Base-by-base conservation (phyloP, 2,797 vertebrate genomes). In the Melanogrammus aeglefinus region DNA sequence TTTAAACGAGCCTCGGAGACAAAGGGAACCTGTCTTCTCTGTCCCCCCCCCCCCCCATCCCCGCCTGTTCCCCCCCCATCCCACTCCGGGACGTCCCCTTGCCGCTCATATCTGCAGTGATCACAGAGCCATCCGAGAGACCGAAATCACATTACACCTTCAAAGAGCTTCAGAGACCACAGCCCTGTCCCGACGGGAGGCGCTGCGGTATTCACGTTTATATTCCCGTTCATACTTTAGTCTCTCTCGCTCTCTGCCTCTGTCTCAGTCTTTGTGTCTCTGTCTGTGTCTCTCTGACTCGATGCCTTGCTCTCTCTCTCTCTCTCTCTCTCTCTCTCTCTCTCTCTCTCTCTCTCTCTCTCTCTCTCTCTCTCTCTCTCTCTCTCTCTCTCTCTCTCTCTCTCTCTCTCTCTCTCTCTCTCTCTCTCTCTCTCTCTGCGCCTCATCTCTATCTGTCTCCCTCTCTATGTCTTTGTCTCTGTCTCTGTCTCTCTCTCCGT, bases 101-200 rank as follows among this genome's bases (percentile, higher is more conserved):
- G 77, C 33, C 76, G 79, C 36, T 76, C 72, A 0, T 73, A 72
- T 80, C 78, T 81, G 73, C 6, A 35, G 76, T 86, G 75, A 89
- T 90, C 87, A 81, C 76, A 83, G 78, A 76, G 77, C 77, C 76
- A 57, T 82, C 51, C 80, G 79, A 74, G 74, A 85, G 75, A 84
- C 76, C 76, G 79, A 91, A 81, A 81, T 85, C 84, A 81, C 72
- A 82, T 86, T 86, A 79, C 84, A 83, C 76, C 86, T 88, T 92
- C 89, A 86, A 81, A 89, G 81, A 81, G 44, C 80, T 88, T 86
- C 82, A 80, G 76, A 80, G 80, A 80, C 83, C 82, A 77, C 27
- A 78, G 82, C 70, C 79, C 79, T 78, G 80, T 73, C 14, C 18
- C n/a, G 7, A 38, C 66, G 39, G 4, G 51, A 63, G 78, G 75